These are phyloP conservation scores for Aplocera efformata DNA, from an alignment of 2,888 invertebrate genomes.

Conservation along the genomic window DNA sequence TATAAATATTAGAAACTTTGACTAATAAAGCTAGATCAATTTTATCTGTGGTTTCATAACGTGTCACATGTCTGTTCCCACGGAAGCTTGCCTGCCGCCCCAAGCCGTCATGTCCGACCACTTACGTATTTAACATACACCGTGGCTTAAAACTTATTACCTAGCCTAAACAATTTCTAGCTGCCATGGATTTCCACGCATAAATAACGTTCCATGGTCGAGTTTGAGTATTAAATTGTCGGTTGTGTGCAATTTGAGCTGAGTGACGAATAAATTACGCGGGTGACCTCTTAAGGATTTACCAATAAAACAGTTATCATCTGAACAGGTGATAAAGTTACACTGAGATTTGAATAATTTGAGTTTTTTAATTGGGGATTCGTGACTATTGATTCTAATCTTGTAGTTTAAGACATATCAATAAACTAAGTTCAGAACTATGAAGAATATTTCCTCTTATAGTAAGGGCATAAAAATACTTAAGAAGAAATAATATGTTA, in stretches of 20 bases:
- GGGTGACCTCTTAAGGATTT: conserved; percentile 37
- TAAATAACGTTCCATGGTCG: conserved; percentile 65
- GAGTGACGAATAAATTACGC: conserved; percentile 50
- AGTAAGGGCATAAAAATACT: no score
- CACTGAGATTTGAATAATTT: no score
- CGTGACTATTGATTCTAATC: no score
- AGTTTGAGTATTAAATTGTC: conserved; percentile 60
- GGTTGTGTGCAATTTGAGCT: conserved; percentile 44
- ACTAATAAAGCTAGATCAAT: conserved; percentile 62
- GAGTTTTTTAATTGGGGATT: no score
- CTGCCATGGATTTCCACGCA: conserved; percentile 73
- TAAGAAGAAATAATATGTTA: no score
- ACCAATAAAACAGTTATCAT: conserved; percentile 13
- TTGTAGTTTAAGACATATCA: no score
- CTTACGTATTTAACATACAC: conserved; percentile 76
- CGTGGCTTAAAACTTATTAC: conserved; percentile 76
- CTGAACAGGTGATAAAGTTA: conserved; percentile 2
- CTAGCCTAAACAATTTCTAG: conserved; percentile 74
- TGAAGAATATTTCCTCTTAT: no score
- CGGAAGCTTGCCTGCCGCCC: conserved; percentile 74
- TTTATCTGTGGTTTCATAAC: conserved; percentile 74
- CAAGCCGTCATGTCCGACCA: conserved; percentile 76
- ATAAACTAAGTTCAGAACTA: no score
- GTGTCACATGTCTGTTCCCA: conserved; percentile 77
- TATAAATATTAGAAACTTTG: conserved; percentile 17